Percentiles rank a stretch among this genome's conserved stretches.
phyloP scores from a whole-genome alignment of 2,888 invertebrate species.

The Cyrtodaria siliqua region DNA sequence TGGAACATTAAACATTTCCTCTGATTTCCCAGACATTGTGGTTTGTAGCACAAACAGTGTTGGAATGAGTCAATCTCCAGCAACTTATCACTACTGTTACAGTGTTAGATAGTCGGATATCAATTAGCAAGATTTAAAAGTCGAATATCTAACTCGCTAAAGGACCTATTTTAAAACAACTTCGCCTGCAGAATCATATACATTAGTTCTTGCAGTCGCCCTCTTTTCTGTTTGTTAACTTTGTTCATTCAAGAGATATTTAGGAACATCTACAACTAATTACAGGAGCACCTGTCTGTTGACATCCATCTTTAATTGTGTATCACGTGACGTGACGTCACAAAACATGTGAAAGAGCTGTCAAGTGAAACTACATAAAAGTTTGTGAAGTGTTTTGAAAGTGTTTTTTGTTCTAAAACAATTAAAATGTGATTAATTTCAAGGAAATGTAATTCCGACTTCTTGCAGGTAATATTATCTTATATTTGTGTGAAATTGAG shows the following conservation, averaged over 20 bases:
- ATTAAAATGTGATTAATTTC: slow-evolving; percentile 16
- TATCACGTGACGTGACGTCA: slow-evolving; percentile 77
- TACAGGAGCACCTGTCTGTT: slow-evolving; percentile 29
- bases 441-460: background rate
- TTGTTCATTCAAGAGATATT: background rate
- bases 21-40: slow-evolving; percentile 57
- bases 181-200: no score
- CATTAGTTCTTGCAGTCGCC: no score
- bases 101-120: no score
- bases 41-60: background rate
- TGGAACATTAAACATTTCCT: slow-evolving; percentile 74
- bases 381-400: background rate
- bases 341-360: slow-evolving; percentile 56
- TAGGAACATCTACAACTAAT: slow-evolving; percentile 32
- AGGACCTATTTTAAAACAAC: no score
- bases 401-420: background rate
- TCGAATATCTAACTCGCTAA: no score
- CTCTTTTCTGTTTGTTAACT: background rate
- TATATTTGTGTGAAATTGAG: no score
- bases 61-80: no score
- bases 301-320: slow-evolving; percentile 63
- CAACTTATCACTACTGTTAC: no score
- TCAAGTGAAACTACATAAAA: slow-evolving; percentile 45
- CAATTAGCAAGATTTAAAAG: no score
- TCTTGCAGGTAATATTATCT: no score